Evolutionary conservation across 2,797 vertebrate genomes (phyloP).

Genomic region (Emys orbicularis): DNA sequence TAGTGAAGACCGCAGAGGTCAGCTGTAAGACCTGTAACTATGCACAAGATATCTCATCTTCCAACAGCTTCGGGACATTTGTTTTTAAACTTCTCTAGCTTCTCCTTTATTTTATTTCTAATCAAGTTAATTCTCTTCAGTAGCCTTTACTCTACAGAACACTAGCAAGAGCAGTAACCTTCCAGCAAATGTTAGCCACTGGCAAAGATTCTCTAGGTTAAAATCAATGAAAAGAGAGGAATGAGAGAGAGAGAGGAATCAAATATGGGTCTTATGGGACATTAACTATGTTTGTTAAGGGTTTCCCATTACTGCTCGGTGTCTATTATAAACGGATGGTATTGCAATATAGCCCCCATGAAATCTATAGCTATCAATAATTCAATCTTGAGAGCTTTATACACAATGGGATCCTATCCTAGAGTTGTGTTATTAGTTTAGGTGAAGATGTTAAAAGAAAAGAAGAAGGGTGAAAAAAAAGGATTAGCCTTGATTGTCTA

Average conservation of each 20-base stretch:
- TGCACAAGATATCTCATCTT: not conserved
- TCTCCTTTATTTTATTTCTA: not conserved
- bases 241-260: not conserved
- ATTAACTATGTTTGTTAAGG: not conserved
- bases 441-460: not conserved
- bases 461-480: not conserved
- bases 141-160: not conserved
- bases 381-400: not conserved
- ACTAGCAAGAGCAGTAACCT: not conserved
- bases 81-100: not conserved
- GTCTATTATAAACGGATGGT: not conserved
- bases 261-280: not conserved
- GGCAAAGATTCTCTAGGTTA: not conserved
- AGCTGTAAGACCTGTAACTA: not conserved
- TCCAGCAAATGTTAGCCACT: not conserved
- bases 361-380: not conserved
- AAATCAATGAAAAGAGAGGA: slow-evolving; percentile 15
- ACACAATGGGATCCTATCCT: not conserved
- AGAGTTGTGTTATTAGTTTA: not conserved
- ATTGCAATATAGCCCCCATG: not conserved
- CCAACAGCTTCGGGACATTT: not conserved
- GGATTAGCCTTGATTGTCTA: not conserved
- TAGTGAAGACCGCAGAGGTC: not conserved
- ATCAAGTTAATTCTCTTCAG: not conserved
- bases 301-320: not conserved